Evolutionary conservation across 2,797 vertebrate species (phyloP).

Genomic region (Allobates femoralis): DNA sequence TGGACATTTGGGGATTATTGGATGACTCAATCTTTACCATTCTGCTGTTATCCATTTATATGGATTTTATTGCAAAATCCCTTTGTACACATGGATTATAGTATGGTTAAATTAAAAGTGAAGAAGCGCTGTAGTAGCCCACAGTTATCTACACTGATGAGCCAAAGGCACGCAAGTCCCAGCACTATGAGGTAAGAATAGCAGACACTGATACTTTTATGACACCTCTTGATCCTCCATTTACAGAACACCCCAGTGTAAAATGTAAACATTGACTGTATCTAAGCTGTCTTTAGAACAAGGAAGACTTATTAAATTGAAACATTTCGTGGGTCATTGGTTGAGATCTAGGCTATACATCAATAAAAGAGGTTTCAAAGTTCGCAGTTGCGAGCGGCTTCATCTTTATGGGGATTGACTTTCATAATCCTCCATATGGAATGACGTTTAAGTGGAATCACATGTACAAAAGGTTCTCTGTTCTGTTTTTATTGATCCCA

Average conservation of each 20-base stretch:
- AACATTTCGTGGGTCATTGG: neutral
- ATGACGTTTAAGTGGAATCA: neutral
- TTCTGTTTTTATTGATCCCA: neutral
- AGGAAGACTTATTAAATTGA: neutral
- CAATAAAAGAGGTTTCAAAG: conserved; percentile 66
- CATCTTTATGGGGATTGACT: conserved; percentile 67
- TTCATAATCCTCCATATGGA: conserved; percentile 62
- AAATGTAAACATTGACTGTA: conserved; percentile 5
- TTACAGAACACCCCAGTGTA: neutral
- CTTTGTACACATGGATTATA: neutral
- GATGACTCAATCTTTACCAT: too few relatives aligned
- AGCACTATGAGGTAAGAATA: neutral
- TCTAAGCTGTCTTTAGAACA: neutral
- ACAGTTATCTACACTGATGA: neutral
- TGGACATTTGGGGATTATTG: too few relatives aligned
- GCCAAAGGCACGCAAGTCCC: neutral
- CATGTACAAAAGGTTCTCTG: neutral
- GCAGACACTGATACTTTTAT: neutral
- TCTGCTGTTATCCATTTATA: neutral
- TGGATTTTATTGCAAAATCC: neutral
- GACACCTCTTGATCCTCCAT: neutral
- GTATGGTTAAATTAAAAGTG: neutral
- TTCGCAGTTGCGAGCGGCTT: conserved; percentile 62
- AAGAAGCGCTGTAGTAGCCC: neutral
- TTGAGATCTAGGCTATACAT: conserved; percentile 36